phyloP scores from a whole-genome alignment of 2,888 invertebrate species.

The Drosophila aldrichi region DNA sequence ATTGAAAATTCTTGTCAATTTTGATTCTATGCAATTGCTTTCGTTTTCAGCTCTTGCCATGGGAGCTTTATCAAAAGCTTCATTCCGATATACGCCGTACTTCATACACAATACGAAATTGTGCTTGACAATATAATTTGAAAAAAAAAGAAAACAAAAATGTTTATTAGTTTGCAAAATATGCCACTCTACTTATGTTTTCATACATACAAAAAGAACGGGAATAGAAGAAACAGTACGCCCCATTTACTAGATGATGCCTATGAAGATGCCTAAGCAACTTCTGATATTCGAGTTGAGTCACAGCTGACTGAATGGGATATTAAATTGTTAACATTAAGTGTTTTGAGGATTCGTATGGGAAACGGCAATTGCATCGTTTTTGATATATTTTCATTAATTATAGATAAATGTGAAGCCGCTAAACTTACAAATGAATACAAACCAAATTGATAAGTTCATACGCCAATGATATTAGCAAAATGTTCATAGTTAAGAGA shows the following conservation, averaged over 20 bases:
- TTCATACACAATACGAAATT: constrained; percentile 41
- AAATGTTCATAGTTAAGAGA: constrained; percentile 79
- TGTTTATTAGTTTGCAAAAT: constrained; percentile 11
- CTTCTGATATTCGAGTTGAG: constrained; percentile 46
- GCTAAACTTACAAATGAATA: constrained; percentile 7
- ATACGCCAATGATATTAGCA: constrained; percentile 68
- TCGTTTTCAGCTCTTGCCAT: background rate
- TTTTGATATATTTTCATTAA: constrained; percentile 60
- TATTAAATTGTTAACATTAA: constrained; percentile 66
- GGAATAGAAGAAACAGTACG: constrained; percentile 39
- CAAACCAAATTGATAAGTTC: constrained; percentile 16
- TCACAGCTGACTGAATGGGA: constrained; percentile 23
- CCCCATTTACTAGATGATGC: constrained; percentile 28
- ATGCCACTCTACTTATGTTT: constrained; percentile 14
- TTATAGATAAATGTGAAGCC: constrained; percentile 59
- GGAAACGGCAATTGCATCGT: constrained; percentile 50
- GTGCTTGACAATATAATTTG: constrained; percentile 85
- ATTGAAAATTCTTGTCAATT: too few relatives aligned
- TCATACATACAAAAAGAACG: constrained; percentile 7
- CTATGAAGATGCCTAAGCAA: constrained; percentile 29
- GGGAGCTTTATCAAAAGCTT: background rate
- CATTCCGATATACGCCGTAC: background rate
- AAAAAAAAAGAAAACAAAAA: constrained; percentile 48
- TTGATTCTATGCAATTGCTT: background rate
- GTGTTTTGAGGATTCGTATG: constrained; percentile 44